Conservation (phyloP, 2,113 vertebrate genomes). For the Clupea harengus region DNA sequence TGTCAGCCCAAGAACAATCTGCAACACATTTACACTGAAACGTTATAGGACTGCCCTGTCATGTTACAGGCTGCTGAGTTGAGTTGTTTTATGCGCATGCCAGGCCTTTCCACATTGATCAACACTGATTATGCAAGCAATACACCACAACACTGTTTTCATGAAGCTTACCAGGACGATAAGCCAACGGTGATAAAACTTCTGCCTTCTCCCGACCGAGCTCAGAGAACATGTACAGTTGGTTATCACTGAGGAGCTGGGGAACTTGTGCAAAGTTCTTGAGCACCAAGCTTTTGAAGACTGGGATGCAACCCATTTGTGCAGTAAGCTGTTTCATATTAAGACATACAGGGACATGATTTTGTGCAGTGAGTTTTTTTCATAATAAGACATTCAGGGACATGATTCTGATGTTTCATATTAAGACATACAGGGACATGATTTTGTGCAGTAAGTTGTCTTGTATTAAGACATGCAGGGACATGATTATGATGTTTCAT, state of each 20-base stretch:
- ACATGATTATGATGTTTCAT: too few relatives aligned
- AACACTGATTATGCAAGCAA: not conserved
- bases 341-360: not conserved
- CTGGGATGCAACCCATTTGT: not conserved
- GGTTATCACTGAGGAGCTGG: not conserved
- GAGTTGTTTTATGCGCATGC: not conserved
- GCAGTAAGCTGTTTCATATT: not conserved
- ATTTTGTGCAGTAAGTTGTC: not conserved
- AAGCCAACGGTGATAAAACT: not conserved
- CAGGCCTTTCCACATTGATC: not conserved
- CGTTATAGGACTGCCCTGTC: conserved; percentile 32
- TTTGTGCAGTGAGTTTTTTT: conserved; percentile 7
- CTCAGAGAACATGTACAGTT: not conserved
- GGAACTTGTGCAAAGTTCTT: not conserved
- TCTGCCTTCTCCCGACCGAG: not conserved
- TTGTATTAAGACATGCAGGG: not conserved
- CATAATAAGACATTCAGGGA: too few relatives aligned
- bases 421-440: not conserved
- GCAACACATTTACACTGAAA: conserved; percentile 32
- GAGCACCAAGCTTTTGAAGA: not conserved
- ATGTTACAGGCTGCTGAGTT: not conserved
- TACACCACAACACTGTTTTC: not conserved
- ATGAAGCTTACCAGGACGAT: not conserved
- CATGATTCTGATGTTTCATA: not conserved
- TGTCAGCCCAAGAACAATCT: conserved; percentile 29